A percentile compares a stretch with the other conserved stretches of the same genome.
phyloP scores from a whole-genome alignment of 2,888 invertebrate species.

The Lasioglossum marginatum region DNA sequence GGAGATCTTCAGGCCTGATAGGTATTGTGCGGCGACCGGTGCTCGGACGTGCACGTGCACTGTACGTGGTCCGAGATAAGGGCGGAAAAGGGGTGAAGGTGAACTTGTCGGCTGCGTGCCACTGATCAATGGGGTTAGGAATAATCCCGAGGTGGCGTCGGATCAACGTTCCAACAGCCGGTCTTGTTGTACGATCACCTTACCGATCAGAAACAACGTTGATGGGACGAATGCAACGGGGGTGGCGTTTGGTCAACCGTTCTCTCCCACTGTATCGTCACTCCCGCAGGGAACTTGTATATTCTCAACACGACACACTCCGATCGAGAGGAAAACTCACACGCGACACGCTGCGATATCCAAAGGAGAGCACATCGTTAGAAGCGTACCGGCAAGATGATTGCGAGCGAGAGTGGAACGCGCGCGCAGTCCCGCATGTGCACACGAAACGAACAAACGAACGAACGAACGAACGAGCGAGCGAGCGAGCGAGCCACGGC shows the following conservation, averaged over 20 bases:
- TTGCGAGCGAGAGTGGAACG: slow-evolving; percentile 54
- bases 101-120: not conserved
- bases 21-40: not conserved
- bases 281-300: not conserved
- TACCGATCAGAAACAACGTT: not conserved
- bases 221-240: not conserved
- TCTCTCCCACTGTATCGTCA: not conserved
- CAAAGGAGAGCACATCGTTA: slow-evolving; percentile 48
- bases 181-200: no score
- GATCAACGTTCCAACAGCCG: not conserved
- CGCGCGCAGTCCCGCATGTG: slow-evolving; percentile 70
- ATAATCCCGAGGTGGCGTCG: not conserved
- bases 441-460: slow-evolving; percentile 56
- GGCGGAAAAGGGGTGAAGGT: not conserved
- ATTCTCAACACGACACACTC: slow-evolving; percentile 15
- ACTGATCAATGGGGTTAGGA: not conserved
- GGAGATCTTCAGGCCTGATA: slow-evolving; percentile 52
- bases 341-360: slow-evolving; percentile 40
- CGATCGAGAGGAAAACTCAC: slow-evolving; percentile 34
- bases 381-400: slow-evolving; percentile 57
- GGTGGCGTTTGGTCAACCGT: not conserved
- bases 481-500: slow-evolving; percentile 68
- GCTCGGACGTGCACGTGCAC: slow-evolving; percentile 32
- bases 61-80: not conserved
- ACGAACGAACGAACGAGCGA: slow-evolving; percentile 50